Evolutionary conservation across 1,140 invertebrate genomes (phyloP), one percentile per base, ranked within the genome.

Genomic region (Gryllus bimaculatus): DNA sequence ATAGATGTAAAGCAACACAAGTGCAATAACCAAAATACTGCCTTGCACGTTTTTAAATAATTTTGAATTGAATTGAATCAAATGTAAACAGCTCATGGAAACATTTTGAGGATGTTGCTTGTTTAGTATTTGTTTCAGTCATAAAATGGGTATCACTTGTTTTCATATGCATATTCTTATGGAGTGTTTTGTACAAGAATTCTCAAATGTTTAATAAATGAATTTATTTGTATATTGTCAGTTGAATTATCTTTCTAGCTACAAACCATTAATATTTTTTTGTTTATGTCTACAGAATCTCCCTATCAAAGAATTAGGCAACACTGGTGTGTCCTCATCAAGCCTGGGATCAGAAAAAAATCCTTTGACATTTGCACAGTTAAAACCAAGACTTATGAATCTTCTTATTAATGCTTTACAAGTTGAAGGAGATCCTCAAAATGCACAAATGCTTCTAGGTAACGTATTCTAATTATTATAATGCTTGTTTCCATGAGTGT

Each of bases 381-480:
- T 97, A 8, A 94, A 96, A 84, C 90, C 93, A 4, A 89, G 93
- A 76, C 88, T 97, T 5, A 93, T 95, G 86, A 95, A 96, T 85
- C 88, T 96, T 15, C 86, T 98, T 18, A 93, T 96, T 82, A 94
- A 93, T 85, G 93, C 95, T 8, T 86, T 98, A 21, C 92, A 95
- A 88, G 92, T 93, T 48, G 96, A 97, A 87, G 90, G 90, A 3
- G 95, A 97, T 88, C 90, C 94, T 5, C 89, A 91, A 79, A 98
- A 98, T 85, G 94, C 95, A 8, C 96, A 98, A 83, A 95, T 97
- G 92, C 86, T 97, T 26, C 86, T 97, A 73, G 94, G 92, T 93
- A 85, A 85, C 82, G 83, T 47, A 66, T 47, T 79, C 10, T 66
- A 3, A 13, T 66, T 3, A 18, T 66, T 66, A 18, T 13, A 66